phyloP scores from a whole-genome alignment of 2,113 vertebrate species.

The Coryphaenoides rupestris region DNA sequence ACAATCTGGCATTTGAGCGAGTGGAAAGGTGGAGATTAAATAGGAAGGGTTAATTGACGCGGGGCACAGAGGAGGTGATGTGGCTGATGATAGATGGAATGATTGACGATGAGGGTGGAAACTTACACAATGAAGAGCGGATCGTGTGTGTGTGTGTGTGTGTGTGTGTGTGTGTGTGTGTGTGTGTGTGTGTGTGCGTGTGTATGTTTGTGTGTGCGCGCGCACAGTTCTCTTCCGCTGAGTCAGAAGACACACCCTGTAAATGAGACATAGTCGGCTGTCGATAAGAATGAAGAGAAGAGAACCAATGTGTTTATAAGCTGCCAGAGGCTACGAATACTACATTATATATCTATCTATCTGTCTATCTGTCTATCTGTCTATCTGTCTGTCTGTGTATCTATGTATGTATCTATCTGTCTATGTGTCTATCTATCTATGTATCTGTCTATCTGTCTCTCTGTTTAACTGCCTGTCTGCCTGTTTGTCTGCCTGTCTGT shows the following conservation, averaged over 20 bases:
- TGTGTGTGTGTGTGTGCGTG: conserved; percentile 6
- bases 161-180: conserved; percentile 2
- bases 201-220: conserved; percentile 11
- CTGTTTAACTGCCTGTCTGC: neutral
- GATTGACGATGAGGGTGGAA: too few relatives aligned
- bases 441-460: too few relatives aligned
- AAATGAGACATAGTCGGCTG: neutral
- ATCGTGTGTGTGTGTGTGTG: neutral
- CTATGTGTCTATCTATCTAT: too few relatives aligned
- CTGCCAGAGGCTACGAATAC: neutral
- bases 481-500: neutral
- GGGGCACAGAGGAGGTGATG: too few relatives aligned
- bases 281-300: too few relatives aligned
- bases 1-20: neutral
- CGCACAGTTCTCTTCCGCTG: conserved; percentile 10
- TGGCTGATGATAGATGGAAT: neutral
- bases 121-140: too few relatives aligned
- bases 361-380: neutral
- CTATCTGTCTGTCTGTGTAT: too few relatives aligned
- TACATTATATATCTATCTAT: neutral
- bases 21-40: too few relatives aligned
- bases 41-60: too few relatives aligned
- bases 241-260: conserved; percentile 64
- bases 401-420: too few relatives aligned
- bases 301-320: neutral